Base-by-base conservation (phyloP, 2,113 vertebrate species). In the Esox niger region DNA sequence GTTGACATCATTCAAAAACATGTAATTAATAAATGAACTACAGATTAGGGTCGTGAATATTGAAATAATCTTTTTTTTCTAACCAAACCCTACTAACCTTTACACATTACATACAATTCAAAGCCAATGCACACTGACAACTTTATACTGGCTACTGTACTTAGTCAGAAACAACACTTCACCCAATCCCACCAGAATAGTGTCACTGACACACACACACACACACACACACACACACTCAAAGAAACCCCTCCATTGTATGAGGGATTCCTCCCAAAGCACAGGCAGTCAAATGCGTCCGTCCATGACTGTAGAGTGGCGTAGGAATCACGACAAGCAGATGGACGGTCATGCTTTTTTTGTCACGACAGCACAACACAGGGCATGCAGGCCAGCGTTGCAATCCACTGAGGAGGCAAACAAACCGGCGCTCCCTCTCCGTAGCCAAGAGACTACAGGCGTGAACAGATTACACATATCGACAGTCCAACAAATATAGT, bases 341-440 rank as follows among this genome's bases (percentile, higher is more conserved):
- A 67, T 67, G 65, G 65, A 31, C 23, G 27, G 52, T 66, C 64
- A 55, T 29, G 49, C 65, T 57, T 6, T 4, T 25, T 38, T 11
- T 25, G 27, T 49, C 17, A 54, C 63, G 32, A 54, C 38, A 33
- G 4, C 26, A 54, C 63, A 54, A 54, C 38, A 33, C 25, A 27
- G 54, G 8, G 8, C 32, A 30, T 9, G 31, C 38, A 15, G 17
- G 13, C 38, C 38, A 43, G 38, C 38, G 3, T 17, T 15, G 38
- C 30, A 20, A 13, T 61, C 30, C 59, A n/a, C 59, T 35, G 30
- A 25, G n/a, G n/a, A 33, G 32, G 59, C n/a, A 61, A 25, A 61
- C 30, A 35, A 33, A 35, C 32, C 20, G 11, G 38, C 17, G 38
- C 38, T 6, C 38, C 35, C 13, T 4, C 38, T 17, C 38, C 38